Conservation (phyloP, 2,797 vertebrate species). For the Oryzias sinensis region DNA sequence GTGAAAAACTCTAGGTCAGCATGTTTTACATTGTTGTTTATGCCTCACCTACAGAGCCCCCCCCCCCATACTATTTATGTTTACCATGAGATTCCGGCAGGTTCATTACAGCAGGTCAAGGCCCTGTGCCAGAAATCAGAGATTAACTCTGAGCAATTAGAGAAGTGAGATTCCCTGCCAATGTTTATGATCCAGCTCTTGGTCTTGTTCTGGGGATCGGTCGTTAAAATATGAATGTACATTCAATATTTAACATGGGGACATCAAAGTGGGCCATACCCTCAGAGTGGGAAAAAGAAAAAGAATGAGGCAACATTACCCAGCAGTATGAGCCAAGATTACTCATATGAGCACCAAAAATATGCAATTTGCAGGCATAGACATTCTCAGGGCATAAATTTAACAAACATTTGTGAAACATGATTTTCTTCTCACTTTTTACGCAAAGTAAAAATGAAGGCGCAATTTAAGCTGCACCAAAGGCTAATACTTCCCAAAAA, state of each 20-base stretch:
- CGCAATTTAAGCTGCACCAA: too few relatives aligned
- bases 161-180: constrained; percentile 49
- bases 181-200: constrained; percentile 61
- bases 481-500: too few relatives aligned
- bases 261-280: constrained; percentile 59
- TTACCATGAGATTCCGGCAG: constrained; percentile 41
- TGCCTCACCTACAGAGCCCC: constrained; percentile 4
- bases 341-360: constrained; percentile 29
- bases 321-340: constrained; percentile 17
- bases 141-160: constrained; percentile 70
- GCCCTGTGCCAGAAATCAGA: constrained; percentile 33
- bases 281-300: constrained; percentile 9
- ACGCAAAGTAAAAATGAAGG: neutral
- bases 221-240: constrained; percentile 70
- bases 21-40: constrained; percentile 20
- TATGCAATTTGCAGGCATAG: constrained; percentile 11
- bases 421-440: neutral
- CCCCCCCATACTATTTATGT: constrained; percentile 35
- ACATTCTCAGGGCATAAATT: neutral
- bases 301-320: constrained; percentile 43
- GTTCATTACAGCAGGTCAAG: constrained; percentile 53
- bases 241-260: constrained; percentile 70
- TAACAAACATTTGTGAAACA: neutral
- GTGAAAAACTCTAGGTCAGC: neutral
- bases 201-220: constrained; percentile 46